Base-by-base conservation (phyloP, 2,113 vertebrate species). In the Paracyprichromis sp. region DNA sequence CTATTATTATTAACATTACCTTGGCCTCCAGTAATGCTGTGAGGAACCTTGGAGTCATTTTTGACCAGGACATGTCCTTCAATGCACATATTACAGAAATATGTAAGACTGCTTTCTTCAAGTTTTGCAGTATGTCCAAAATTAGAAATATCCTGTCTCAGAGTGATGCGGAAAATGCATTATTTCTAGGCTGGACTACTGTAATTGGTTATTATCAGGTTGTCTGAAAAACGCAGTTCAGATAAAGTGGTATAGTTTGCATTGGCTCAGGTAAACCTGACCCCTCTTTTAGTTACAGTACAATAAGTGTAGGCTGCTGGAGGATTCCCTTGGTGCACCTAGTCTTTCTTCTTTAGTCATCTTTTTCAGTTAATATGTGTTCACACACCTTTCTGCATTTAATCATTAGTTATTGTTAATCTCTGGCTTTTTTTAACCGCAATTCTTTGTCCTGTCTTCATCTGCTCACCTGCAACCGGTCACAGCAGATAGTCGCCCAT, bases 1-100 rank as follows among this genome's bases (percentile, higher is more conserved):
- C n/a, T n/a, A n/a, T n/a, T n/a, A n/a, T n/a, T n/a, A n/a, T n/a
- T n/a, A n/a, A n/a, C 0, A 61, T 61, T 61, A 61, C 14, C 14
- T 61, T 31, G 26, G 8, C 3, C 57, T 61, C 14, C 26, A 61
- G 57, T 61, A 31, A 61, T 0, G 0, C 57, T 61, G 57, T 0
- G 26, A 61, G 26, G 1, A 61, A 61, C 1, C 1, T 2, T 2
- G 57, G 57, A 61, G 57, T 61, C 0, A 17, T 10, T 61, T 61
- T 61, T 31, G 14, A 61, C 57, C 57, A 3, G 0, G 57, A 61
- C 0, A 61, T 31, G 8, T 61, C 26, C 14, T 61, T 61, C 57
- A 61, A 61, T 0, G 57, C 57, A 34, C 0, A 61, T 34, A 61
- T 61, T 61, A 61, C 0, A 61, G 0, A 19, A 61, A 61, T 61